Conservation (phyloP, 2,888 invertebrate genomes). For the Leptopilina drosophilae region DNA sequence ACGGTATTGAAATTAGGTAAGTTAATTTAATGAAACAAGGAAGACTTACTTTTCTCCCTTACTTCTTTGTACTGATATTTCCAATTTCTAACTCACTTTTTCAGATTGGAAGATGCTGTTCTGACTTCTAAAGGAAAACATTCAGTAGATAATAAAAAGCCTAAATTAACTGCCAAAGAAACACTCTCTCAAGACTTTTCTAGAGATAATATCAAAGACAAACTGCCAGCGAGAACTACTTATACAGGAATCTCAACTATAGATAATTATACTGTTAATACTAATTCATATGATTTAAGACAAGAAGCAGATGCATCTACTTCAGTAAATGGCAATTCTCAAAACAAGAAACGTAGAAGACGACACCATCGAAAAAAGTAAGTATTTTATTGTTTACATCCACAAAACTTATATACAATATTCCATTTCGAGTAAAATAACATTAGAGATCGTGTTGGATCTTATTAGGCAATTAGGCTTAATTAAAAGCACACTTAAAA, state of each 20-base stretch:
- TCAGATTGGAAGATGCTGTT: slow-evolving; percentile 57
- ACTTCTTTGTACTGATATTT: too few relatives aligned
- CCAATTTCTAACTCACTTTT: background rate
- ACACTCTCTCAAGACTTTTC: background rate
- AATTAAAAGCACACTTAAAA: too few relatives aligned
- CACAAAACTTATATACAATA: background rate
- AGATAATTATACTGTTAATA: background rate
- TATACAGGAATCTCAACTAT: background rate
- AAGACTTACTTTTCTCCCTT: too few relatives aligned
- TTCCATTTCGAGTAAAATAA: too few relatives aligned
- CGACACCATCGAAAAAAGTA: slow-evolving; percentile 70
- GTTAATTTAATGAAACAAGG: background rate
- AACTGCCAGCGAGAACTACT: background rate
- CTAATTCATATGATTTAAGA: slow-evolving; percentile 32
- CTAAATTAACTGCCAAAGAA: background rate
- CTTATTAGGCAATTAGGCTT: too few relatives aligned
- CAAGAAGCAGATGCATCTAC: slow-evolving; percentile 22
- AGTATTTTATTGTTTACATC: background rate
- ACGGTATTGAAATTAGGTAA: slow-evolving; percentile 69
- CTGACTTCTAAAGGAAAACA: slow-evolving; percentile 50
- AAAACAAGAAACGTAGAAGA: slow-evolving; percentile 63
- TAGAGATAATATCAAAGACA: background rate
- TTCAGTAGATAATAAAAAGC: background rate
- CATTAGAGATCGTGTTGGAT: too few relatives aligned
- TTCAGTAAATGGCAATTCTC: slow-evolving; percentile 10